Percentiles rank a stretch among this genome's conserved stretches.
These are phyloP conservation scores for Rhinogobio ventralis DNA, from an alignment of 2,797 vertebrate genomes.

Conservation along the genomic window DNA sequence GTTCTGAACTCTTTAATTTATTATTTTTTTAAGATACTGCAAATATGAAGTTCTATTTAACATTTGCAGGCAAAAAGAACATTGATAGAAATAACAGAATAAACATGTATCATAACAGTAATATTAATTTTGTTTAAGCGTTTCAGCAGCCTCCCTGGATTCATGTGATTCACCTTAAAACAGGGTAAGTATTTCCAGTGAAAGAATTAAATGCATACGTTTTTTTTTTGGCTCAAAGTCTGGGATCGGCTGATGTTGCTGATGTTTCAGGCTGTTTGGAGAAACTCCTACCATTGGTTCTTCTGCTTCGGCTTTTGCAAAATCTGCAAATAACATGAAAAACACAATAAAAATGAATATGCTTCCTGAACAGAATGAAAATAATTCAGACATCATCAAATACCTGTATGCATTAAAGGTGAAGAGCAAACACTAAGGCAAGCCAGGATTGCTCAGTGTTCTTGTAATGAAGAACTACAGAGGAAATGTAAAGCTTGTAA, in stretches of 20 bases:
- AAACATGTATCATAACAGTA: constrained; percentile 87
- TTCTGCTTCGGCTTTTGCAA: constrained; percentile 68
- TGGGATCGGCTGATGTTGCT: constrained; percentile 55
- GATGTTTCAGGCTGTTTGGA: constrained; percentile 71
- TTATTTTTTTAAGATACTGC: constrained; percentile 98
- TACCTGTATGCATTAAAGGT: constrained; percentile 62
- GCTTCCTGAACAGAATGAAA: constrained; percentile 69
- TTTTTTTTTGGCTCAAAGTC: constrained; percentile 55
- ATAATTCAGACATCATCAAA: constrained; percentile 55
- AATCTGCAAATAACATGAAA: constrained; percentile 61
- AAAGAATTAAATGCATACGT: constrained; percentile 67
- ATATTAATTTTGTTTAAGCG: constrained; percentile 80
- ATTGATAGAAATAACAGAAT: constrained; percentile 88
- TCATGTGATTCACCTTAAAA: constrained; percentile 81
- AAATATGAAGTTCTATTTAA: constrained; percentile 94
- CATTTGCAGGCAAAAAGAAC: constrained; percentile 93
- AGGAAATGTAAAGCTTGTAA: constrained; percentile 96
- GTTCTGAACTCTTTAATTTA: constrained; percentile 97
- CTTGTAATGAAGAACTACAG: constrained; percentile 90
- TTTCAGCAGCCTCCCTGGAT: constrained; percentile 80
- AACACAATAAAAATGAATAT: constrained; percentile 58
- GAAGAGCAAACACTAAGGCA: constrained; percentile 74
- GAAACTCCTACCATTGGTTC: constrained; percentile 65
- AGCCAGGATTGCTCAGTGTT: constrained; percentile 82
- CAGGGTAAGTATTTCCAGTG: constrained; percentile 78